A percentile compares a stretch with the other conserved stretches of the same genome.
phyloP scores from a whole-genome alignment of 2,113 vertebrate genomes.

The Phrynosoma blainvillii region DNA sequence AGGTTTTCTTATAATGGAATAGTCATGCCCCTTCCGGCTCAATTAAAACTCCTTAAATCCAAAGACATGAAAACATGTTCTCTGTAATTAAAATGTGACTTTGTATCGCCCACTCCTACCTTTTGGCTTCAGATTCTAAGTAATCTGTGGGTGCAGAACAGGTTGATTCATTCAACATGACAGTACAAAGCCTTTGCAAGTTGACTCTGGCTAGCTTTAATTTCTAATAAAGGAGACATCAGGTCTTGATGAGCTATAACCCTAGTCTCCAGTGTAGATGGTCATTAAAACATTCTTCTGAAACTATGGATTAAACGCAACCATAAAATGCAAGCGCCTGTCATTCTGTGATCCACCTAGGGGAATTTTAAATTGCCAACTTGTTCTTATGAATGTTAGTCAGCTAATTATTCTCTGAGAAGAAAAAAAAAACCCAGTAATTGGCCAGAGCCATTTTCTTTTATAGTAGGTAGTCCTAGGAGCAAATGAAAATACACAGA shows the following conservation, averaged over 20 bases:
- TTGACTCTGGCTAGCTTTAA: constrained; percentile 28
- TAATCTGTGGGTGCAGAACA: not conserved
- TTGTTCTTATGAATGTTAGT: constrained; percentile 21
- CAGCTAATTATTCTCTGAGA: constrained; percentile 26
- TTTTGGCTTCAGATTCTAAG: constrained; percentile 17
- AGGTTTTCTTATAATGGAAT: not conserved
- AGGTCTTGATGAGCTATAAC: constrained; percentile 26
- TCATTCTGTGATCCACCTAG: constrained; percentile 17
- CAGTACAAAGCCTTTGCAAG: constrained; percentile 24
- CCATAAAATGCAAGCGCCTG: constrained; percentile 22
- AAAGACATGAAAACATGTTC: constrained; percentile 8
- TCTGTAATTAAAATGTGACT: constrained; percentile 25
- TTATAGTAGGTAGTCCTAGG: not conserved
- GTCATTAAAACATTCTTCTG: constrained; percentile 10
- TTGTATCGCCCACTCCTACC: constrained; percentile 16
- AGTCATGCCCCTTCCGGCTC: not conserved
- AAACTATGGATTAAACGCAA: constrained; percentile 26
- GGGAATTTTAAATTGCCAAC: constrained; percentile 29
- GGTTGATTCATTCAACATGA: constrained; percentile 26
- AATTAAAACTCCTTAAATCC: constrained; percentile 28
- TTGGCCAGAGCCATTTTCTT: constrained; percentile 20
- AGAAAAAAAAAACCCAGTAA: not conserved
- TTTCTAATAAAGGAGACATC: constrained; percentile 29
- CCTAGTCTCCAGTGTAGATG: constrained; percentile 11
- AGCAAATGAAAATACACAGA: constrained; percentile 4